Evolutionary conservation across 2,113 vertebrate genomes (phyloP).

Genomic region (Neogale vison): DNA sequence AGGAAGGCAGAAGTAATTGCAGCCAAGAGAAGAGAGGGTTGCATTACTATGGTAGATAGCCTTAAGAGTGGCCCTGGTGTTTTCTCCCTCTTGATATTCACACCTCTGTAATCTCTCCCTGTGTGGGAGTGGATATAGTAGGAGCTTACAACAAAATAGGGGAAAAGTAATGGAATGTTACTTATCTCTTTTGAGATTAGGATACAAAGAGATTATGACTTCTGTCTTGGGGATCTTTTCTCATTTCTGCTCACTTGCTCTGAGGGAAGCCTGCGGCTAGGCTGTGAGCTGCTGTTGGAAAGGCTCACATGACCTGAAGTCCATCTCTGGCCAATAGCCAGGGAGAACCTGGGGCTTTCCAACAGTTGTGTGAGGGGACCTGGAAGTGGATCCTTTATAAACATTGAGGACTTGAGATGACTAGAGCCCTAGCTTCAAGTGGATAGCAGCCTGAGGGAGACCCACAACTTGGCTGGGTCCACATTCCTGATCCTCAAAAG

Average conservation of each 20-base stretch:
- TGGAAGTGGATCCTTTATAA: neutral
- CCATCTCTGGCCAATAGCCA: neutral
- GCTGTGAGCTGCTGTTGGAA: neutral
- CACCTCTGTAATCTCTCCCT: neutral
- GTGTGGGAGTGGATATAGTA: neutral
- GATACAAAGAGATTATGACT: neutral
- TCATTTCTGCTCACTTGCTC: neutral
- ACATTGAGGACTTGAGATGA: neutral
- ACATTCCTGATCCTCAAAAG: neutral
- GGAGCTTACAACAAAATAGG: neutral
- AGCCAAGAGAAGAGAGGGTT: neutral
- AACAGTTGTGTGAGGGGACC: neutral
- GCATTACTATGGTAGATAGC: neutral
- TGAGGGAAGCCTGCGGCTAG: neutral
- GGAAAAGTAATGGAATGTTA: neutral
- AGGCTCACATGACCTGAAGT: neutral
- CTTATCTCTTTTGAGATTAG: neutral
- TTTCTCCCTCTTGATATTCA: neutral
- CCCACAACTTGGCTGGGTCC: neutral
- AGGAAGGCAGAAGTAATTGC: neutral
- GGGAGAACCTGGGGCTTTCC: neutral
- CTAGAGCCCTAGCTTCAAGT: neutral
- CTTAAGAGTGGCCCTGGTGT: neutral
- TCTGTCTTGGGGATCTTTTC: neutral
- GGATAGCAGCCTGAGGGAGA: neutral